Conservation (phyloP, 2,797 vertebrate species). For the Galago senegalensis region DNA sequence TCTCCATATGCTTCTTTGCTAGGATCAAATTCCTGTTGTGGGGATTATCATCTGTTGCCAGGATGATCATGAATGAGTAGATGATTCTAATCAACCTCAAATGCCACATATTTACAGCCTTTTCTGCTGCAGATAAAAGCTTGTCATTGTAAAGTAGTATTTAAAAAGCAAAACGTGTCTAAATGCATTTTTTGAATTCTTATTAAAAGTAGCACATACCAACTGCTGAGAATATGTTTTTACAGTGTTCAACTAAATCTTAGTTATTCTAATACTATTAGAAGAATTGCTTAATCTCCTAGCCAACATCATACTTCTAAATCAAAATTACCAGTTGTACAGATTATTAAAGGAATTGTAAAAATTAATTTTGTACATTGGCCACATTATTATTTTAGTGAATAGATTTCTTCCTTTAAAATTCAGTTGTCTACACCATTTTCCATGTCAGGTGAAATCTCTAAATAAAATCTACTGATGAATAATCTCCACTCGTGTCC, state of each 20-base stretch:
- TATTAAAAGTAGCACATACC: not conserved
- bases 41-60: conserved; percentile 53
- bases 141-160: not conserved
- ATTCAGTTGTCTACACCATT: not conserved
- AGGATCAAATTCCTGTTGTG: conserved; percentile 47
- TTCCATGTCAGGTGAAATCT: conserved; percentile 1
- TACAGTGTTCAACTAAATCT: not conserved
- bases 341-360: conserved; percentile 24
- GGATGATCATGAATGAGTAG: conserved; percentile 14
- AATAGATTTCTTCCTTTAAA: conserved; percentile 34
- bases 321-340: not conserved
- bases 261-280: not conserved
- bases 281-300: not conserved
- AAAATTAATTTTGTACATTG: conserved; percentile 37
- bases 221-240: not conserved
- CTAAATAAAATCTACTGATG: conserved; percentile 18
- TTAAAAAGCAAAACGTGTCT: not conserved
- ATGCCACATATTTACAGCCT: not conserved
- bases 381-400: conserved; percentile 18
- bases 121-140: not conserved
- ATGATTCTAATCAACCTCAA: not conserved
- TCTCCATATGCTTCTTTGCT: conserved; percentile 46
- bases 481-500: not conserved
- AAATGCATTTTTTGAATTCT: conserved; percentile 6
- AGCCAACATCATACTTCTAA: not conserved